A percentile compares a stretch with the other conserved stretches of the same genome.
These are phyloP conservation scores for Eupleurogrammus muticus DNA, from an alignment of 2,797 vertebrate species.

Conservation along the genomic window DNA sequence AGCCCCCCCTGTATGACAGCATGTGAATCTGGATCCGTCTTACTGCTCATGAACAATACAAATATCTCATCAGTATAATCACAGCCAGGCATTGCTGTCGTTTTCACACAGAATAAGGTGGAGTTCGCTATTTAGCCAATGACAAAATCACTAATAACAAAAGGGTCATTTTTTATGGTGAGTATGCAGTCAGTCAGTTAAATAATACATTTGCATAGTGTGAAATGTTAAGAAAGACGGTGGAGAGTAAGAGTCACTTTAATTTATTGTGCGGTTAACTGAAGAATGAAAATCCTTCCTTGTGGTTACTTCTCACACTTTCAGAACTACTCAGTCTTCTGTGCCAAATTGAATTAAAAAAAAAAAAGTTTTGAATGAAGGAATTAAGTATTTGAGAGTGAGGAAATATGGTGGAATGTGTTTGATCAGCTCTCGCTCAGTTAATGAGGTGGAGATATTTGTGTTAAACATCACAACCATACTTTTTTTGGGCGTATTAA, in stretches of 20 bases:
- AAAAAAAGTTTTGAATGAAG: constrained; percentile 16
- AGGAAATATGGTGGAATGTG: constrained; percentile 13
- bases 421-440: constrained; percentile 55
- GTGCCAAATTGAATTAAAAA: background rate
- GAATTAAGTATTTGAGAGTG: constrained; percentile 38
- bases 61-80: constrained; percentile 26
- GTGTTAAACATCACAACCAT: constrained; percentile 49
- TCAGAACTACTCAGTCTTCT: background rate
- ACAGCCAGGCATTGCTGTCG: constrained; percentile 4
- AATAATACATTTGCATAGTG: constrained; percentile 2
- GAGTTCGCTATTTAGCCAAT: constrained; percentile 15
- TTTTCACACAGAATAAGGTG: constrained; percentile 4
- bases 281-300: constrained; percentile 9
- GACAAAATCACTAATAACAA: constrained; percentile 9
- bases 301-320: constrained; percentile 26
- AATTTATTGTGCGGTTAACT: constrained; percentile 11
- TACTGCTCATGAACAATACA: constrained; percentile 31
- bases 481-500: constrained; percentile 9
- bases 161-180: background rate
- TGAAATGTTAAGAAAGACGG: background rate
- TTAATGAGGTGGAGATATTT: constrained; percentile 51
- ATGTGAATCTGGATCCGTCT: constrained; percentile 29
- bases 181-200: constrained; percentile 5
- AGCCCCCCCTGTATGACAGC: constrained; percentile 54
- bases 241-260: background rate